These are phyloP conservation scores for Tupaia chinensis DNA, from an alignment of 2,113 vertebrate species.

Conservation along the genomic window DNA sequence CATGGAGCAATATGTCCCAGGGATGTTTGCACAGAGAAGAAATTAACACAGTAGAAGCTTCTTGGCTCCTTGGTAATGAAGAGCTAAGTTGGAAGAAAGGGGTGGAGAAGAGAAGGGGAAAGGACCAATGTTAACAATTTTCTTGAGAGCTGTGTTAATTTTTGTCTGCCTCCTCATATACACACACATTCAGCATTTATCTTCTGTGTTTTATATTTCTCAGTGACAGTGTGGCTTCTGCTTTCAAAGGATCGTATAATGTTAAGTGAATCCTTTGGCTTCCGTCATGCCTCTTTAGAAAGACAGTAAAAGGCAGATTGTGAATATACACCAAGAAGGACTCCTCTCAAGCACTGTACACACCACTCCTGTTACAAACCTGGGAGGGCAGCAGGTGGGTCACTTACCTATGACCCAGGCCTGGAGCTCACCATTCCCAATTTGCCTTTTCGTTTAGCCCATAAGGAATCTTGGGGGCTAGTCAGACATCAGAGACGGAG, in stretches of 20 bases:
- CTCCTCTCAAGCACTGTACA: neutral
- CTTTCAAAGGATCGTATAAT: neutral
- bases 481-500: neutral
- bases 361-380: neutral
- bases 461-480: neutral
- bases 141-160: neutral
- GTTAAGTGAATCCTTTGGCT: constrained; percentile 21
- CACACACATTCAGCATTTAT: neutral
- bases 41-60: neutral
- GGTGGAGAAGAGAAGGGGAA: neutral
- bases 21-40: neutral
- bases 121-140: neutral
- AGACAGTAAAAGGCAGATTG: neutral
- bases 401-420: neutral
- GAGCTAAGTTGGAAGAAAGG: neutral
- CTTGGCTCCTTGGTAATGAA: neutral
- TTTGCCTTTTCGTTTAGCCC: neutral
- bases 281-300: constrained; percentile 30
- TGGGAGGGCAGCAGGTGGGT: neutral
- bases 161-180: neutral
- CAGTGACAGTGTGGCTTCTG: neutral
- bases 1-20: neutral
- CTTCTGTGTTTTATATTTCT: neutral
- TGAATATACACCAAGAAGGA: neutral
- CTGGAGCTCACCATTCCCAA: neutral